phyloP scores from a whole-genome alignment of 1,140 invertebrate genomes.

The Apis mellifera region DNA sequence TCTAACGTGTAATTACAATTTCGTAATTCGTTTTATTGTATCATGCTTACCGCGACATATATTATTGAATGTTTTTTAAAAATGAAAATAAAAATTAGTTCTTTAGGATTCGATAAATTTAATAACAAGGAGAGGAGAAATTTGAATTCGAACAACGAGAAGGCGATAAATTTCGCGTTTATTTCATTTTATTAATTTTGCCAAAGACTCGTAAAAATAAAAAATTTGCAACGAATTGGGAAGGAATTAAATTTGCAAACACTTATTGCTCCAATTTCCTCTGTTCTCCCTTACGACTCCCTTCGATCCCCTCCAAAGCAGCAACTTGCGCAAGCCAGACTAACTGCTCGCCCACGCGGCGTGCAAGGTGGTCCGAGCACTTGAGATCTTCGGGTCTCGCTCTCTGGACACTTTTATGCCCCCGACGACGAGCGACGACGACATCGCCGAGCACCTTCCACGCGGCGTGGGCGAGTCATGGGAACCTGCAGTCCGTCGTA shows the following conservation, averaged over 20 bases:
- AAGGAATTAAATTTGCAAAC: too few relatives aligned
- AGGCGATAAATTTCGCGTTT: too few relatives aligned
- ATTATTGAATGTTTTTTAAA: too few relatives aligned
- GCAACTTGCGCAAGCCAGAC: conserved; percentile 72
- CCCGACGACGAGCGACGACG: conserved; percentile 76
- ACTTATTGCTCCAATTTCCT: not conserved
- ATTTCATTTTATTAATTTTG: too few relatives aligned
- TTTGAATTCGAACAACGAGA: too few relatives aligned
- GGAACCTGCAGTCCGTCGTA: conserved; percentile 68
- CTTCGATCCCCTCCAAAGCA: not conserved
- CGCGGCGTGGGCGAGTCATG: conserved; percentile 75
- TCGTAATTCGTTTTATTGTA: not conserved
- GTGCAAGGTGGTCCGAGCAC: conserved; percentile 75
- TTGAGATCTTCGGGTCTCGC: conserved; percentile 73
- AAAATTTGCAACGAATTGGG: too few relatives aligned
- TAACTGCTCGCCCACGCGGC: conserved; percentile 69
- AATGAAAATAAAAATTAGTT: too few relatives aligned
- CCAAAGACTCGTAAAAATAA: too few relatives aligned
- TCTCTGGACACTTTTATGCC: conserved; percentile 77
- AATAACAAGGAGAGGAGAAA: too few relatives aligned
- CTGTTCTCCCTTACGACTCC: not conserved
- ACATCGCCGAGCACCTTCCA: conserved; percentile 74
- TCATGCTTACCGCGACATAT: not conserved
- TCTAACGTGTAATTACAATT: not conserved
- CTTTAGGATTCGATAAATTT: too few relatives aligned